phyloP scores from a whole-genome alignment of 2,797 vertebrate genomes.

The Notolabrus celidotus region DNA sequence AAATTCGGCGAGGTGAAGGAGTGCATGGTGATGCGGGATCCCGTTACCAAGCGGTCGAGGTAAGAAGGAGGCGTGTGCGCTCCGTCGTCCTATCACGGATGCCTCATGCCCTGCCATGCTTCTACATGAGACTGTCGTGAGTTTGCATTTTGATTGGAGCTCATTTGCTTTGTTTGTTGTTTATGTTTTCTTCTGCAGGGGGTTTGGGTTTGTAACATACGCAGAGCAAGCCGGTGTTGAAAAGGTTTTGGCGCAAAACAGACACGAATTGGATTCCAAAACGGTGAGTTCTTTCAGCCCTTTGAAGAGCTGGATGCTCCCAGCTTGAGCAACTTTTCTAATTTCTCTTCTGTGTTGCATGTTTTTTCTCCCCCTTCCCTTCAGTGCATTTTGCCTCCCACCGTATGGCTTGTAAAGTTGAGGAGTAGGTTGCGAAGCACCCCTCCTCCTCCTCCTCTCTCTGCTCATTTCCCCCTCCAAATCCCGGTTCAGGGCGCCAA shows the following conservation, averaged over 20 bases:
- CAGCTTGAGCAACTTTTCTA: constrained; percentile 15
- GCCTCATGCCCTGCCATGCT: constrained; percentile 57
- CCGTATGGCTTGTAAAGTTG: constrained; percentile 79
- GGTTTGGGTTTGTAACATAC: constrained; percentile 98
- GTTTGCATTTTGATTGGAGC: constrained; percentile 28
- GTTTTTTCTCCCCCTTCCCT: constrained; percentile 9
- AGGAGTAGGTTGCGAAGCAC: constrained; percentile 68
- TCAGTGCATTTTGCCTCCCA: constrained; percentile 61
- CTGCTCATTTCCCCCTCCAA: constrained; percentile 82
- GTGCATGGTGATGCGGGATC: constrained; percentile 98
- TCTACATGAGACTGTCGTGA: constrained; percentile 31
- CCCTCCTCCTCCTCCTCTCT: constrained; percentile 43
- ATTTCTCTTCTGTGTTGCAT: constrained; percentile 25
- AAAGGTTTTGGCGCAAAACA: constrained; percentile 97
- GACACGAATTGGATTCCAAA: constrained; percentile 98
- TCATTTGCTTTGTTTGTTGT: neutral
- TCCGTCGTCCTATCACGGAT: constrained; percentile 71
- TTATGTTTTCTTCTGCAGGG: constrained; percentile 80
- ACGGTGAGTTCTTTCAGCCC: constrained; percentile 88
- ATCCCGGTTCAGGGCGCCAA: constrained; percentile 83
- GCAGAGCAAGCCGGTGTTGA: constrained; percentile 97
- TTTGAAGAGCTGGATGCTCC: constrained; percentile 16
- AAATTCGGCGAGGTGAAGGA: constrained; percentile 98
- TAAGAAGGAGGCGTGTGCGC: constrained; percentile 86
- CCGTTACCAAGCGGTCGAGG: constrained; percentile 97